Base-by-base conservation (phyloP, 2,113 vertebrate species). In the Triplophysa tibetana region DNA sequence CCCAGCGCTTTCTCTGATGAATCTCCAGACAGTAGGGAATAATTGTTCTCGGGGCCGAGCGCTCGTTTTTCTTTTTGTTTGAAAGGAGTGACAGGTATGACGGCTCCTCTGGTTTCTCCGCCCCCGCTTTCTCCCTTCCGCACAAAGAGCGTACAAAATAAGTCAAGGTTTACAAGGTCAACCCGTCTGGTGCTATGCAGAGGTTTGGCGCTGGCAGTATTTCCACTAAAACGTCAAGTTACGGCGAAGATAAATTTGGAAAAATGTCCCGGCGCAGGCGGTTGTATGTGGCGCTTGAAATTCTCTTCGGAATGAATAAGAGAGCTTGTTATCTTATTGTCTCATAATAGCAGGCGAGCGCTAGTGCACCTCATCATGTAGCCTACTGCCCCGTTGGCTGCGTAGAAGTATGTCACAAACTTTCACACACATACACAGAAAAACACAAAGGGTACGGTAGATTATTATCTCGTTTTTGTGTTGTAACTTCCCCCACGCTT, bases 61-160 rank as follows among this genome's bases (percentile, higher is more conserved):
- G 87, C 89, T 93, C 90, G 90, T 93, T 93, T 92, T 92, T 94
- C 90, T 92, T 90, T 89, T 85, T 92, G 90, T 91, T 91, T 93
- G 92, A 93, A 93, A 92, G 90, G 90, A 88, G n/a, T 91, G 85
- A 86, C 92, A 89, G 90, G 92, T 90, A 87, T 88, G 83, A 85
- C 88, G 83, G 86, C 89, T 87, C 75, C 80, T 41, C 64, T 60
- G 65, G 62, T 14, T 17, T 64, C 64, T 11, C n/a, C 65, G 16
- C 63, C 38, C 14, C 4, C 33, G 45, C 66, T 70, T 62, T 26
- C 58, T 79, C 65, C 68, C 62, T 41, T 69, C 69, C 61, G 21
- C 88, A 91, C 87, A 91, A 90, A 87, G 87, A 87, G 84, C 82
- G 85, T 85, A 86, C 87, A 87, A 89, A 92, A 91, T 92, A 93